Evolutionary conservation across 2,888 invertebrate genomes (phyloP).

Genomic region (Apamea crenata): DNA sequence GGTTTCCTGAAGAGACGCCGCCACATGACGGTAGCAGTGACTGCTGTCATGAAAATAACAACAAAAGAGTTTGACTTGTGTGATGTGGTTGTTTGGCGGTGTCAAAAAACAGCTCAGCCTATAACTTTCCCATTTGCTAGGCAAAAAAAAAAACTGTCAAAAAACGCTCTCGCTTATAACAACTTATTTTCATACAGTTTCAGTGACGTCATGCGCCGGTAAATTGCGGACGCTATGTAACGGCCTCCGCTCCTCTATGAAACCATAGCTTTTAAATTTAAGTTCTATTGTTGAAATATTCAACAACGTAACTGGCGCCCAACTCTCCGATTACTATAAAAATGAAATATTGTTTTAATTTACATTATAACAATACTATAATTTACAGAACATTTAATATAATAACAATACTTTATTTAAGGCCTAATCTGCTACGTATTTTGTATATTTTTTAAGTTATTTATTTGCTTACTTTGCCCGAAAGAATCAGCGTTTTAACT

Average conservation of each 20-base stretch:
- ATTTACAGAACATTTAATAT: constrained; percentile 43
- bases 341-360: constrained; percentile 2
- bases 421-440: constrained; percentile 59
- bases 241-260: not conserved
- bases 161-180: too few species aligned
- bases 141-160: not conserved
- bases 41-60: not conserved
- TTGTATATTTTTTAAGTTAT: constrained; percentile 67
- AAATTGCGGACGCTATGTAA: not conserved
- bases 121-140: too few species aligned
- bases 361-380: constrained; percentile 20
- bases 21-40: not conserved
- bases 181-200: not conserved
- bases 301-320: not conserved
- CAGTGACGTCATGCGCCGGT: not conserved
- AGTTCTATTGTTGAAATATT: constrained; percentile 9
- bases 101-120: too few species aligned
- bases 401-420: constrained; percentile 54
- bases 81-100: too few species aligned
- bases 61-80: not conserved
- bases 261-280: not conserved
- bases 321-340: not conserved
- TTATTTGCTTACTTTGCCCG: constrained; percentile 65
- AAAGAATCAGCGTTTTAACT: constrained; percentile 29
- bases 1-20: not conserved